phyloP scores from a whole-genome alignment of 2,113 vertebrate genomes.

The Leptobrachium leishanense region DNA sequence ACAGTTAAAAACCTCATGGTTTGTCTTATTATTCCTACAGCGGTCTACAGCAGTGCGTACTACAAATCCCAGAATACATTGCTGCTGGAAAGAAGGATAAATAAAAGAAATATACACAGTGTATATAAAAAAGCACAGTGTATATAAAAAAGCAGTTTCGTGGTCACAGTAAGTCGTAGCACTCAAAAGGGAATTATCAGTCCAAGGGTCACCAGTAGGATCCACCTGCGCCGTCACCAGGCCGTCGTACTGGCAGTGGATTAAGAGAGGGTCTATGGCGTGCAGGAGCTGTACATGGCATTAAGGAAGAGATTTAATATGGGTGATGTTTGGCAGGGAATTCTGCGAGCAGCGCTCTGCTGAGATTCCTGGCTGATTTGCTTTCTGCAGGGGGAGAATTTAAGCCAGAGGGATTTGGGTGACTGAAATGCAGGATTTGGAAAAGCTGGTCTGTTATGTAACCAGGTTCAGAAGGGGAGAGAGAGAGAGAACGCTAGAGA shows the following conservation, averaged over 20 bases:
- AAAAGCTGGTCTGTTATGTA: slow-evolving; percentile 51
- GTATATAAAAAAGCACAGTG: no score
- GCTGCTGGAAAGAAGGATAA: not conserved
- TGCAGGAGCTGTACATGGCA: slow-evolving; percentile 24
- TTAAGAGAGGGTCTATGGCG: slow-evolving; percentile 26
- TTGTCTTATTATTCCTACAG: no score
- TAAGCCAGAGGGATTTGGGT: slow-evolving; percentile 50
- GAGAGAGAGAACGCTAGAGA: slow-evolving; percentile 14
- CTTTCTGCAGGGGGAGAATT: slow-evolving; percentile 49
- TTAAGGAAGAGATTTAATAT: slow-evolving; percentile 39
- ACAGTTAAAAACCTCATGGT: no score
- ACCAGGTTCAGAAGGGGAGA: slow-evolving; percentile 49
- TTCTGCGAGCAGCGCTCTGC: slow-evolving; percentile 40
- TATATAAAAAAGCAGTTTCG: no score
- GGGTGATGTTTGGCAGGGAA: slow-evolving; percentile 41
- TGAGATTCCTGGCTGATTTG: slow-evolving; percentile 49
- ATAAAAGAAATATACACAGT: not conserved
- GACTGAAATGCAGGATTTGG: slow-evolving; percentile 50
- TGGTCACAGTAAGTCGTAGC: not conserved
- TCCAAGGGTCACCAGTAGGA: not conserved
- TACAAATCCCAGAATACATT: slow-evolving; percentile 22
- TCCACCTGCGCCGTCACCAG: not conserved
- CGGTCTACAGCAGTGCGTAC: not conserved
- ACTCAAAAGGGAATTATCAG: not conserved
- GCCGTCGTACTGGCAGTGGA: slow-evolving; percentile 13